A percentile compares a stretch with the other conserved stretches of the same genome.
phyloP scores from a whole-genome alignment of 2,888 invertebrate genomes.

The Acleris emargana region DNA sequence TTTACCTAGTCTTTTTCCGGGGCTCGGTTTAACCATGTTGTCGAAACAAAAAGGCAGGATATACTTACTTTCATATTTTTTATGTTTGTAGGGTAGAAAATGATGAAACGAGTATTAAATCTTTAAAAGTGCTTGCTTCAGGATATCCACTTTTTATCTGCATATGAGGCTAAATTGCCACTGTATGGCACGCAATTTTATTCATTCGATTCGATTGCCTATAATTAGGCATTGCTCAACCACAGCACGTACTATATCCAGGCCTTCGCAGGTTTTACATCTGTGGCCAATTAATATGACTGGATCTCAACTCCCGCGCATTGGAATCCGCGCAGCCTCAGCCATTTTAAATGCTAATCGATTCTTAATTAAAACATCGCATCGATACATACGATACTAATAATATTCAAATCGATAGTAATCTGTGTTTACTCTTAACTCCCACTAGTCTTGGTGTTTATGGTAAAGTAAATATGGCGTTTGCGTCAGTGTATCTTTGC shows the following conservation, averaged over 20 bases:
- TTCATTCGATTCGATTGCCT: conserved; percentile 14
- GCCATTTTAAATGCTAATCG: conserved; percentile 56
- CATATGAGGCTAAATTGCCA: conserved; percentile 15
- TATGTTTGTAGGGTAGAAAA: neutral
- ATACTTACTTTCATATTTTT: too few species aligned
- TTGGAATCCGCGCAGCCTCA: conserved; percentile 50
- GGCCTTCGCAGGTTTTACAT: conserved; percentile 11
- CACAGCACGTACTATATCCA: conserved; percentile 23
- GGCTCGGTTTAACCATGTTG: too few species aligned
- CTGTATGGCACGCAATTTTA: conserved; percentile 25
- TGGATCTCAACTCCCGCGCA: conserved; percentile 50
- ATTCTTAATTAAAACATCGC: conserved; percentile 52
- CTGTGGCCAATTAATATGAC: conserved; percentile 58
- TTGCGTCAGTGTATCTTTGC: neutral
- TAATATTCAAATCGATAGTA: conserved; percentile 35
- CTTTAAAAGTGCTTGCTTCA: neutral
- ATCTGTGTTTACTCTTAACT: conserved; percentile 31
- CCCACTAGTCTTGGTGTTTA: conserved; percentile 10
- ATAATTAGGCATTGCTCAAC: conserved; percentile 28
- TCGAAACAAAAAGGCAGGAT: too few species aligned
- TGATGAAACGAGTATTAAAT: neutral
- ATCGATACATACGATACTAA: conserved; percentile 37
- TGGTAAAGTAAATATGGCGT: conserved; percentile 22
- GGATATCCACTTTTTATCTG: conserved; percentile 1
- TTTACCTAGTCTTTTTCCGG: too few species aligned